Evolutionary conservation across 1,140 invertebrate genomes (phyloP).

Genomic region (Plutomurus gul): DNA sequence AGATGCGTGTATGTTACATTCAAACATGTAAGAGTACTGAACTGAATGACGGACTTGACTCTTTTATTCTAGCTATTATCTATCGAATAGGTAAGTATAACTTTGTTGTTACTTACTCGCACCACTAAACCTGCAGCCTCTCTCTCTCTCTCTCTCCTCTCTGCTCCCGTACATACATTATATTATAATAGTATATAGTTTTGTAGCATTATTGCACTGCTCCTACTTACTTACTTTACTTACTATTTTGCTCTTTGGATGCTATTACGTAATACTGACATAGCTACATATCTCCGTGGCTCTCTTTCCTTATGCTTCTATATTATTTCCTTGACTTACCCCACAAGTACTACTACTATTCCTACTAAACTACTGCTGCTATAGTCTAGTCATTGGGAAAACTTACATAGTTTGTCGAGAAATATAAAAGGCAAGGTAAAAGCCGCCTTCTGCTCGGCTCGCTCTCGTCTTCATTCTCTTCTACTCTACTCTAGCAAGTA

Average conservation of each 20-base stretch:
- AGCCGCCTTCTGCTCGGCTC: conserved; percentile 8
- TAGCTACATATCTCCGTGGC: no score
- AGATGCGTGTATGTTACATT: neutral
- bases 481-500: no score
- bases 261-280: neutral
- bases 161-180: no score
- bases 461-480: neutral
- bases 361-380: neutral
- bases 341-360: neutral
- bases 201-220: neutral
- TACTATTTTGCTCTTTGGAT: neutral
- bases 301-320: no score
- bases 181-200: neutral
- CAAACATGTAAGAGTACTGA: neutral
- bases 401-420: conserved; percentile 24
- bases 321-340: neutral
- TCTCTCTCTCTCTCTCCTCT: no score
- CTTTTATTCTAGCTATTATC: conserved; percentile 1
- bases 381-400: no score
- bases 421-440: conserved; percentile 27
- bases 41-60: neutral
- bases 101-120: neutral
- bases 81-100: neutral
- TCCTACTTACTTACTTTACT: neutral
- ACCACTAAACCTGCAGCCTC: no score